A percentile compares a stretch with the other conserved stretches of the same genome.
phyloP scores from a whole-genome alignment of 2,113 vertebrate genomes.

The Symphodus melops region DNA sequence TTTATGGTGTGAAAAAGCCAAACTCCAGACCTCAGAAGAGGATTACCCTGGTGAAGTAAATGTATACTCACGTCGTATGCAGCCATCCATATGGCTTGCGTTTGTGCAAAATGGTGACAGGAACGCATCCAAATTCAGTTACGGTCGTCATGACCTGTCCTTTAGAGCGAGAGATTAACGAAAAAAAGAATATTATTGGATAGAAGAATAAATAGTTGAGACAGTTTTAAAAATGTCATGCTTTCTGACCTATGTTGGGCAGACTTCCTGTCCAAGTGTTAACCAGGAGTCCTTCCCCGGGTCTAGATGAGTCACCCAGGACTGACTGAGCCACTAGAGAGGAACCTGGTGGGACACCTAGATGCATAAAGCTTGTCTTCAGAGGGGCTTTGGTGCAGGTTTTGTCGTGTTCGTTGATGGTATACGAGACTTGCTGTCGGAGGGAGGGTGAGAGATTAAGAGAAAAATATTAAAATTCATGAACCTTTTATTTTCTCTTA shows the following conservation, averaged over 20 bases:
- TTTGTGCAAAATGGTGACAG: constrained; percentile 28
- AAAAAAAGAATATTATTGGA: not conserved
- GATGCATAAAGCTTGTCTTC: constrained; percentile 69
- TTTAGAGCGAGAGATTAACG: constrained; percentile 16
- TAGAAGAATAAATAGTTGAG: not conserved
- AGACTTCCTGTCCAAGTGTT: constrained; percentile 75
- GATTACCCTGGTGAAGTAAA: not conserved
- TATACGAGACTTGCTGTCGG: constrained; percentile 70
- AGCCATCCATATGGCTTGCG: constrained; percentile 60
- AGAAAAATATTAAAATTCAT: not conserved
- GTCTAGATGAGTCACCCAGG: constrained; percentile 75
- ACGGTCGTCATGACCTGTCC: constrained; percentile 33
- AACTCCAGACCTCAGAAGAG: too few relatives aligned
- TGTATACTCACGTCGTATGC: constrained; percentile 44
- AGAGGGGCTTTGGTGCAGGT: constrained; percentile 70
- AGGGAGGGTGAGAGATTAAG: not conserved
- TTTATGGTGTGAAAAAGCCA: too few relatives aligned
- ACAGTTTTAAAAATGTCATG: not conserved
- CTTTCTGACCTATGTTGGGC: constrained; percentile 28
- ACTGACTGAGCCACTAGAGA: constrained; percentile 60
- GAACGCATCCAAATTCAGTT: constrained; percentile 61
- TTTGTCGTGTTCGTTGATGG: constrained; percentile 47
- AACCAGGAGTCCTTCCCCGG: constrained; percentile 78
- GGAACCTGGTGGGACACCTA: constrained; percentile 66
- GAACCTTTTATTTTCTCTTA: too few relatives aligned